phyloP scores from a whole-genome alignment of 2,113 vertebrate genomes.

The Vulpes lagopus region DNA sequence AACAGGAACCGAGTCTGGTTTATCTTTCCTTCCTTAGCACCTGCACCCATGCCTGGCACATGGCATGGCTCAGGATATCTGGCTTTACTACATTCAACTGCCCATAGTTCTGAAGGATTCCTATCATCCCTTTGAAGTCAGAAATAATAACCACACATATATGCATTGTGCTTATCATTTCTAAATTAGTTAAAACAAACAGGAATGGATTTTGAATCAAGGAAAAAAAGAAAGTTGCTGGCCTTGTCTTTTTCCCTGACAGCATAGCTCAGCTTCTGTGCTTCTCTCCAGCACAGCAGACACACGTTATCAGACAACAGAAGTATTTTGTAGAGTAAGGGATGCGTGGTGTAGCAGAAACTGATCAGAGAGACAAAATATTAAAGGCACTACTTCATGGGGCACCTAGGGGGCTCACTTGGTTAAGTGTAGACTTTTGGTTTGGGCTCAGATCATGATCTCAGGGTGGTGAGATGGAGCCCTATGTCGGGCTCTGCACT shows the following conservation, averaged over 20 bases:
- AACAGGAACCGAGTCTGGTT: neutral
- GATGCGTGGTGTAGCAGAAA: neutral
- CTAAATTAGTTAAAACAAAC: conserved; percentile 17
- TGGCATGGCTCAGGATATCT: neutral
- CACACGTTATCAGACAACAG: neutral
- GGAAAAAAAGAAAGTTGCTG: neutral
- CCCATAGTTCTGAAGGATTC: neutral
- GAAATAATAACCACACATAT: neutral
- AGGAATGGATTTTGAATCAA: neutral
- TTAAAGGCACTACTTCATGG: neutral
- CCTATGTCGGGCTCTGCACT: neutral
- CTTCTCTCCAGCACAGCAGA: neutral
- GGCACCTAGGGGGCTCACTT: neutral
- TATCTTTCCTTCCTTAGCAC: neutral
- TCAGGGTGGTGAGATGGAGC: neutral
- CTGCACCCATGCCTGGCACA: neutral
- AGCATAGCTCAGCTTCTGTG: neutral
- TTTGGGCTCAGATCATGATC: neutral
- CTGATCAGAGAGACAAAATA: conserved; percentile 48
- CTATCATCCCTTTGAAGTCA: neutral
- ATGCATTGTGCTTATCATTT: neutral
- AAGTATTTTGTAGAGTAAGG: neutral
- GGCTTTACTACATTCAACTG: neutral
- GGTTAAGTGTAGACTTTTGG: neutral
- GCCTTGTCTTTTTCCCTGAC: neutral